A percentile compares a stretch with the other conserved stretches of the same genome.
phyloP scores from a whole-genome alignment of 37 sponge, comb jelly and placozoan species.

The Ephydatia muelleri region DNA sequence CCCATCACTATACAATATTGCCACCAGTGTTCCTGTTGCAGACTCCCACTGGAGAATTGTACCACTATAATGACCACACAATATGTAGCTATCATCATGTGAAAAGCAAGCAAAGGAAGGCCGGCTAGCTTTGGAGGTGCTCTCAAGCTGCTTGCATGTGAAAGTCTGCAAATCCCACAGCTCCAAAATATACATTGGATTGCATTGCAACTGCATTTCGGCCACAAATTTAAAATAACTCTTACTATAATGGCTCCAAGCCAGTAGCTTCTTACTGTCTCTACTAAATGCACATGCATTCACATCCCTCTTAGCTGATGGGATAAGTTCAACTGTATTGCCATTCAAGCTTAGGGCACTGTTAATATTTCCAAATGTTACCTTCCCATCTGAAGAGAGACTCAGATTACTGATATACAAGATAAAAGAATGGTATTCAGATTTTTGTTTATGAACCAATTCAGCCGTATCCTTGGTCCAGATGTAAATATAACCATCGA shows the following conservation, averaged over 20 bases:
- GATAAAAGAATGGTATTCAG: background rate
- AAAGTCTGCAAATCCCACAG: slow-evolving; percentile 13
- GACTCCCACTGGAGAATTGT: slow-evolving; percentile 22
- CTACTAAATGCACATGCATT: slow-evolving; percentile 43
- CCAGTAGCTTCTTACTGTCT: slow-evolving; percentile 12
- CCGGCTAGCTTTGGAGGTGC: background rate
- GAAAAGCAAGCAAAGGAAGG: slow-evolving; percentile 51
- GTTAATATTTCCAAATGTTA: slow-evolving; percentile 19
- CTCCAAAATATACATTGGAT: background rate
- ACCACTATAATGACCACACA: slow-evolving; percentile 36
- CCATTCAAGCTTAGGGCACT: slow-evolving; percentile 15
- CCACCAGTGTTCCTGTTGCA: background rate
- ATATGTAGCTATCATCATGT: background rate
- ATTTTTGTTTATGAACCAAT: background rate
- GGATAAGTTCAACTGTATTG: slow-evolving; percentile 1
- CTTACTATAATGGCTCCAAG: slow-evolving; percentile 8
- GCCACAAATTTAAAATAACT: background rate
- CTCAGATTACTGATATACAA: background rate
- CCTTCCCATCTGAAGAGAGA: slow-evolving; percentile 25
- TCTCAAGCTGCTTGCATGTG: background rate
- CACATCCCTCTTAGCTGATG: background rate
- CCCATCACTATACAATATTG: slow-evolving; percentile 25
- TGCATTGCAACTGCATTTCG: background rate
- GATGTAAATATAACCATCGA: background rate
- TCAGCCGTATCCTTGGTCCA: slow-evolving; percentile 18